These are phyloP conservation scores for Palythoa grandis DNA, from an alignment of 92 coral and sea anemone species.

Conservation along the genomic window DNA sequence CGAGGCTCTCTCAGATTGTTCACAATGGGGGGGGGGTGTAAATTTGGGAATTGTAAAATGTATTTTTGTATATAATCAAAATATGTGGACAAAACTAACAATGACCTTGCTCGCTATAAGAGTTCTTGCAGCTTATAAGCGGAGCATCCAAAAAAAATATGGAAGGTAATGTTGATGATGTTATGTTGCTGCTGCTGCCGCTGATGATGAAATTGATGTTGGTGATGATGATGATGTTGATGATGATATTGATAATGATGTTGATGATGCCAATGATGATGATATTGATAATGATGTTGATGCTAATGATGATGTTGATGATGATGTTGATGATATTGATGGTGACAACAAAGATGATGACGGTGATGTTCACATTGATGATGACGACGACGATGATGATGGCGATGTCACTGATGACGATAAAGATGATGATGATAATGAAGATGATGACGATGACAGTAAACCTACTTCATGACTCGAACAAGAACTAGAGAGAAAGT, in stretches of 20 bases:
- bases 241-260: neutral
- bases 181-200: neutral
- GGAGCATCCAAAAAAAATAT: too few species aligned
- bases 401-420: neutral
- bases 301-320: neutral
- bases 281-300: neutral
- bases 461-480: too few species aligned
- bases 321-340: neutral
- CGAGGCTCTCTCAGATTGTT: too few species aligned
- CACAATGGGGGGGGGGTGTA: too few species aligned
- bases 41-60: too few species aligned
- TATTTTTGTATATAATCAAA: too few species aligned
- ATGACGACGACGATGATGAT: neutral
- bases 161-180: too few species aligned
- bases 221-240: neutral
- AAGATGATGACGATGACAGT: too few species aligned
- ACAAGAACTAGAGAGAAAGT: too few species aligned
- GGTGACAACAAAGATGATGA: neutral
- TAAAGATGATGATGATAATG: neutral
- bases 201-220: neutral
- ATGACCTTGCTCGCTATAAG: too few species aligned
- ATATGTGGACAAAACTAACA: too few species aligned
- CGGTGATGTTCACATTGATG: neutral
- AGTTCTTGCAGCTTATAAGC: too few species aligned
- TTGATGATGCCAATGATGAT: neutral